These are phyloP conservation scores for Thermophis baileyi DNA, from an alignment of 2,113 vertebrate species.

Conservation along the genomic window DNA sequence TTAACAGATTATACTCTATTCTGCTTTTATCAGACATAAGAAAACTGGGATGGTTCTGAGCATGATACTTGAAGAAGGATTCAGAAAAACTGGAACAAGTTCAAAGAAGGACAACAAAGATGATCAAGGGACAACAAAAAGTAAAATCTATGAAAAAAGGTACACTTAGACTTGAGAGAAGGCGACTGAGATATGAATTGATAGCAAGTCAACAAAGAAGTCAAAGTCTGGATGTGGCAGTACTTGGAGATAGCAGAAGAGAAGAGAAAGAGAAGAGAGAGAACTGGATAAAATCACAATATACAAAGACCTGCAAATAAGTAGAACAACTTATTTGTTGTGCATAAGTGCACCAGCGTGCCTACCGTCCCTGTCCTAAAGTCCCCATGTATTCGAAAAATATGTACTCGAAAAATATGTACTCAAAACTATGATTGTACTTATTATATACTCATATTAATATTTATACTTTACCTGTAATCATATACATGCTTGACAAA, in stretches of 20 bases:
- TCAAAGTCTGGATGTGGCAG: neutral
- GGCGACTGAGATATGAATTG: neutral
- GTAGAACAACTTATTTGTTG: too few species aligned
- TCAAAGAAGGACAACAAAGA: neutral
- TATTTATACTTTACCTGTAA: too few species aligned
- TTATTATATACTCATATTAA: too few species aligned
- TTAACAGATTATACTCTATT: neutral
- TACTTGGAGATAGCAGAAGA: neutral
- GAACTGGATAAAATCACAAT: neutral
- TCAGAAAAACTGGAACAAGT: neutral
- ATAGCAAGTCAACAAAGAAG: neutral
- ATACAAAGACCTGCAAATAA: neutral
- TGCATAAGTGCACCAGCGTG: too few species aligned
- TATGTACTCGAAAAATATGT: too few species aligned
- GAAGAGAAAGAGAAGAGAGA: neutral
- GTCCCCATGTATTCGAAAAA: too few species aligned
- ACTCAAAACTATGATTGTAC: too few species aligned
- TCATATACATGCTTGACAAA: too few species aligned
- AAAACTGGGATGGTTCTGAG: neutral
- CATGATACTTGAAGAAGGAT: neutral
- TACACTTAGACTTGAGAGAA: neutral
- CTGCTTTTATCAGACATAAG: neutral
- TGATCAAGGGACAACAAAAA: neutral
- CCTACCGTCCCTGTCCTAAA: too few species aligned
- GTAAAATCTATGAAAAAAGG: neutral